A percentile compares a stretch with the other conserved stretches of the same genome.
phyloP scores from a whole-genome alignment of 2,888 invertebrate species.

The Asteroscopus sphinx region DNA sequence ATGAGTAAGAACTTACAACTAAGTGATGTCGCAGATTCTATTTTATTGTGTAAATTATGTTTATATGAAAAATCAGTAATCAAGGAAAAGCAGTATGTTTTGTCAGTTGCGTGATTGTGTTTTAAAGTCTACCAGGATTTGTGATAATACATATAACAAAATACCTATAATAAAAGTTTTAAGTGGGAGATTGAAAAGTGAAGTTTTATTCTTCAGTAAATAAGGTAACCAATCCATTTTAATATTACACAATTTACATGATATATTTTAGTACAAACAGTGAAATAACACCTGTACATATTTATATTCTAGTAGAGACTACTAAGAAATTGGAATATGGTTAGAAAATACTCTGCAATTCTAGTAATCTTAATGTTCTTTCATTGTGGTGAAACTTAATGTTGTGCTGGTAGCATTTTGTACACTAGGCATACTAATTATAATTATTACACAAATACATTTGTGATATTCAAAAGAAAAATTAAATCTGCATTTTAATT shows the following conservation, averaged over 20 bases:
- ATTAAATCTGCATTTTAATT: conserved; percentile 31
- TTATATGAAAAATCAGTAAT: conserved; percentile 88
- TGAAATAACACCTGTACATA: conserved; percentile 36
- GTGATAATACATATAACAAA: conserved; percentile 93
- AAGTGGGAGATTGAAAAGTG: conserved; percentile 89
- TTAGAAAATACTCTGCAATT: conserved; percentile 22
- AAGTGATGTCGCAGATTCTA: conserved; percentile 87
- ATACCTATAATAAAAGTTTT: conserved; percentile 90
- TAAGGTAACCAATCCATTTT: conserved; percentile 77
- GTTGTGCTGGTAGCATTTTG: conserved; percentile 39
- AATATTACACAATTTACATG: conserved; percentile 52
- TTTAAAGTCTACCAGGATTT: conserved; percentile 93
- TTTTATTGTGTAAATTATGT: conserved; percentile 90
- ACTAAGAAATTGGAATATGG: conserved; percentile 6
- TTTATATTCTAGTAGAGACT: conserved; percentile 34
- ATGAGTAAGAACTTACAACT: conserved; percentile 85
- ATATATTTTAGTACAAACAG: conserved; percentile 50
- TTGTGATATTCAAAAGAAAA: conserved; percentile 48
- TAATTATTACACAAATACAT: conserved; percentile 31
- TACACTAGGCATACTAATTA: conserved; percentile 40
- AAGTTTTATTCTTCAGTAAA: conserved; percentile 86
- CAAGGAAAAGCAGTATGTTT: conserved; percentile 87
- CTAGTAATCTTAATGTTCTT: conserved; percentile 28
- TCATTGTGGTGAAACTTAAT: conserved; percentile 29
- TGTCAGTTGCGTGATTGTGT: conserved; percentile 92